Conservation (phyloP, 2,113 vertebrate genomes). For the Grallaria varia region DNA sequence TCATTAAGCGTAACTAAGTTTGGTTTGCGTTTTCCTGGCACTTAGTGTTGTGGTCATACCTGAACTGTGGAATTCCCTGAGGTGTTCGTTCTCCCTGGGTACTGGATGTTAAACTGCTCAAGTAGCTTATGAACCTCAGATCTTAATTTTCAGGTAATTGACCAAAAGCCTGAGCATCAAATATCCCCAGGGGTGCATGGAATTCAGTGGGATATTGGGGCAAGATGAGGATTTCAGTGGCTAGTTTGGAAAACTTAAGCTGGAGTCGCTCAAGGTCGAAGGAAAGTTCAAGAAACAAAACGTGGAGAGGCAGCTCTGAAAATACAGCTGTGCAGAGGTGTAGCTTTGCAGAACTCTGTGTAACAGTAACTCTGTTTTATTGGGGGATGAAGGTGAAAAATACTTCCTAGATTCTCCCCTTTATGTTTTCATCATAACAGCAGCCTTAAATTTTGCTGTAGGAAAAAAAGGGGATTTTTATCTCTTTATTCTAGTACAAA, state of each 20-base stretch:
- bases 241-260: not conserved
- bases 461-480: not conserved
- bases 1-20: not conserved
- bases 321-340: not conserved
- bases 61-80: not conserved
- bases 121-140: not conserved
- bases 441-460: not conserved
- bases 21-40: not conserved
- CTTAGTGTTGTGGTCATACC: not conserved
- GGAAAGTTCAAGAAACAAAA: not conserved
- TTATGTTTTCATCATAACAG: not conserved
- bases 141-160: not conserved
- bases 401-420: not conserved
- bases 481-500: not conserved
- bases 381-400: not conserved
- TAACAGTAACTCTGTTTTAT: not conserved
- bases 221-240: not conserved
- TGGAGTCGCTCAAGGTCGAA: not conserved
- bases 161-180: not conserved
- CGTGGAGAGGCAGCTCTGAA: not conserved
- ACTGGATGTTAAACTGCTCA: not conserved
- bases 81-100: not conserved
- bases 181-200: not conserved
- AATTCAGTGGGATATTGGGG: not conserved
- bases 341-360: not conserved